Percentiles rank a stretch among this genome's conserved stretches.
These are phyloP conservation scores for Coregonus clupeaformis DNA, from an alignment of 2,113 vertebrate genomes.

Conservation along the genomic window DNA sequence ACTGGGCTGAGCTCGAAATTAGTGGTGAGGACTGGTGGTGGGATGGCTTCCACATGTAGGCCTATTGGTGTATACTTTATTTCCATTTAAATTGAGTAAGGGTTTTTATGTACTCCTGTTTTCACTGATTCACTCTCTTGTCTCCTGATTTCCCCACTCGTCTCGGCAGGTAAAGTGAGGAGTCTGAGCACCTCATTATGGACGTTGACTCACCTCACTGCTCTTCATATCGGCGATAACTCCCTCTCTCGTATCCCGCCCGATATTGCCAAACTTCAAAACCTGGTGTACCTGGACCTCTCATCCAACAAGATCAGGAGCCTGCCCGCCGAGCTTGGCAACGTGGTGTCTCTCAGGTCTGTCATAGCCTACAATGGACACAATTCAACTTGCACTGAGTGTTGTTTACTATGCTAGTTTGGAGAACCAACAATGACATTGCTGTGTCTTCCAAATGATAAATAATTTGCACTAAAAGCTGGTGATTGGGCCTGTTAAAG, in stretches of 20 bases:
- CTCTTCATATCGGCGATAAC: slow-evolving; percentile 98
- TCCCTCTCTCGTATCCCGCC: slow-evolving; percentile 95
- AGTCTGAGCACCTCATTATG: slow-evolving; percentile 94
- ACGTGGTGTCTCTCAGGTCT: slow-evolving; percentile 99
- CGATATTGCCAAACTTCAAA: slow-evolving; percentile 99
- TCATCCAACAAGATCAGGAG: slow-evolving; percentile 98
- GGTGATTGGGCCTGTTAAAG: too few species aligned
- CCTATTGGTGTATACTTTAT: not conserved
- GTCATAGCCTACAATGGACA: not conserved
- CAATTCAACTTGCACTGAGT: not conserved
- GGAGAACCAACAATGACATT: too few species aligned
- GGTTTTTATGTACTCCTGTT: not conserved
- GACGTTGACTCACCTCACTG: slow-evolving; percentile 97
- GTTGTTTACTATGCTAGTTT: not conserved
- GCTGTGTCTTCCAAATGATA: too few species aligned
- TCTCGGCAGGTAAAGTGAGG: slow-evolving; percentile 85
- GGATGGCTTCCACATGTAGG: too few species aligned
- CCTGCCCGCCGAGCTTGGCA: slow-evolving; percentile 98
- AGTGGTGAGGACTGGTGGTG: slow-evolving; percentile 80
- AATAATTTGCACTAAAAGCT: too few species aligned
- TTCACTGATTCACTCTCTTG: not conserved
- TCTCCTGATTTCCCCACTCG: not conserved
- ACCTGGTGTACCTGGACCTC: slow-evolving; percentile 97
- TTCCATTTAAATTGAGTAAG: too few species aligned
- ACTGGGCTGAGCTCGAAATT: slow-evolving; percentile 99